A percentile compares a stretch with the other conserved stretches of the same genome.
phyloP scores from a whole-genome alignment of 2,888 invertebrate species.

The Agriopis marginaria region DNA sequence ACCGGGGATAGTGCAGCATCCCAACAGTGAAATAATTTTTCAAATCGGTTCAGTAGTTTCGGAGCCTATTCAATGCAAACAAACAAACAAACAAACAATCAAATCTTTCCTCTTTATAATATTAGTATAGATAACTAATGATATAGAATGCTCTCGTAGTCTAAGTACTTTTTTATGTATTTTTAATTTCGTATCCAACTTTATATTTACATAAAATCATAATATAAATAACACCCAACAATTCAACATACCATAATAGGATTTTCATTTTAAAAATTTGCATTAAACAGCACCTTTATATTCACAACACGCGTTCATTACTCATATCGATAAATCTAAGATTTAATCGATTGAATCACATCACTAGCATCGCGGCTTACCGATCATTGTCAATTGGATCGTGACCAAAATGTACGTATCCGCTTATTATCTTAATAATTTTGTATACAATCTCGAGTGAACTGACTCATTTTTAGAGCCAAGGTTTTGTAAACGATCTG shows the following conservation, averaged over 20 bases:
- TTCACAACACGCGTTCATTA: constrained; percentile 37
- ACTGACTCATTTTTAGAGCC: constrained; percentile 83
- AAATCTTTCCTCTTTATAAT: no score
- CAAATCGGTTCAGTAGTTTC: no score
- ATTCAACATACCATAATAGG: constrained; percentile 26
- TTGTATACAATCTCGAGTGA: constrained; percentile 76
- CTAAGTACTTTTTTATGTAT: neutral
- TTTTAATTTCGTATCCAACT: neutral
- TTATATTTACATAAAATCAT: constrained; percentile 15
- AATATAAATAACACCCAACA: constrained; percentile 28
- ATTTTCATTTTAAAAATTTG: constrained; percentile 20
- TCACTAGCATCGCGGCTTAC: constrained; percentile 70
- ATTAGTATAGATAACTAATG: no score
- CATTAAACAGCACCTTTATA: constrained; percentile 13
- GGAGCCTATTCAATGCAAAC: no score
- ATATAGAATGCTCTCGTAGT: neutral
- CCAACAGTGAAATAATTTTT: no score
- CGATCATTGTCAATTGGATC: constrained; percentile 86
- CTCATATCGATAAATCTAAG: constrained; percentile 45
- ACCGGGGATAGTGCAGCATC: no score
- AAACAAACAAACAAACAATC: no score
- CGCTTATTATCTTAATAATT: constrained; percentile 86
- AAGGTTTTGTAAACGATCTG: constrained; percentile 73
- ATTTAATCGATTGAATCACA: constrained; percentile 50
- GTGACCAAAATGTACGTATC: constrained; percentile 86